These are phyloP conservation scores for Limenitis camilla DNA, from an alignment of 2,888 invertebrate genomes.

Conservation along the genomic window DNA sequence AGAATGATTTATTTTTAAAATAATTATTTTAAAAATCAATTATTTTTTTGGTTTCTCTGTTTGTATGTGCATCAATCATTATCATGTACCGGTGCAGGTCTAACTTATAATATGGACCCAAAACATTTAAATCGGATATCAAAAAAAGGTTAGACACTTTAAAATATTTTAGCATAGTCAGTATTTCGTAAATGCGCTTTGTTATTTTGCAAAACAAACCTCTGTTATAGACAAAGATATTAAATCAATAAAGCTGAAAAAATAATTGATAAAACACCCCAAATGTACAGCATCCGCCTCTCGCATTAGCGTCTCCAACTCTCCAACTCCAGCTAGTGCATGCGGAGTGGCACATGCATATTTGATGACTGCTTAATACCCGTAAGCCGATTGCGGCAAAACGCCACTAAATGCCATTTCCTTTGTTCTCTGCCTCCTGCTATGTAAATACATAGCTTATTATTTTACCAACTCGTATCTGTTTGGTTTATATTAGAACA, in stretches of 20 bases:
- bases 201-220: no score
- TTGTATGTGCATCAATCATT: no score
- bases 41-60: no score
- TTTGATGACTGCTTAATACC: slow-evolving; percentile 54
- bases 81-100: no score
- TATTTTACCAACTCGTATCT: not conserved
- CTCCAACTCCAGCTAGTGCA: slow-evolving; percentile 4
- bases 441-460: slow-evolving; percentile 4
- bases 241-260: not conserved
- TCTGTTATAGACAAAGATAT: no score
- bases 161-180: no score
- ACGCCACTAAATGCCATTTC: slow-evolving; percentile 51
- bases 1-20: no score
- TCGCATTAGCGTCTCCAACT: slow-evolving; percentile 6
- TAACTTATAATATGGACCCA: no score
- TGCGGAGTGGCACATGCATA: slow-evolving; percentile 40
- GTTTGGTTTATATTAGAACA: not conserved
- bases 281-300: slow-evolving; percentile 1
- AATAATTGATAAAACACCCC: slow-evolving; percentile 1
- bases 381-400: slow-evolving; percentile 52
- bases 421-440: slow-evolving; percentile 36
- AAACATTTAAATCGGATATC: no score
- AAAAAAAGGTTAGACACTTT: no score
- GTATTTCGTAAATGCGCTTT: no score
- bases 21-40: no score